Evolutionary conservation across 2,797 vertebrate species (phyloP).

Genomic region (Emys orbicularis): DNA sequence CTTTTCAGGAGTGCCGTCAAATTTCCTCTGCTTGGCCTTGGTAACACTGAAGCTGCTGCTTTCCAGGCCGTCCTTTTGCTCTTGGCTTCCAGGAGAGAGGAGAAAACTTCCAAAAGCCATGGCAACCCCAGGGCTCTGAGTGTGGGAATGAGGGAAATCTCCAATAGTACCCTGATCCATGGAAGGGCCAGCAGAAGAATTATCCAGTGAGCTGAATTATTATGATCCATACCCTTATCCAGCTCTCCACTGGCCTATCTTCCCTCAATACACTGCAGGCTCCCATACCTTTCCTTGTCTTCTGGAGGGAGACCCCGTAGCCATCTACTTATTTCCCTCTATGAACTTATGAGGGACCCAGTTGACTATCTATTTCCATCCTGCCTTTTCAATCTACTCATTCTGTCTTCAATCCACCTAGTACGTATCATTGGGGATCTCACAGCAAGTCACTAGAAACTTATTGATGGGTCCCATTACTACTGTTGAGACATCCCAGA

Average conservation of each 20-base stretch:
- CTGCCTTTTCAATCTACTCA: background rate
- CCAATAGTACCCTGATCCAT: background rate
- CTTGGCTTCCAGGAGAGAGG: background rate
- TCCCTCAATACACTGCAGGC: background rate
- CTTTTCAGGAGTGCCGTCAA: background rate
- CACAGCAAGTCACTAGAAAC: background rate
- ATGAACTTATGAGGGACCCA: background rate
- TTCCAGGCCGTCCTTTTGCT: background rate
- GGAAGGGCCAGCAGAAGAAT: background rate
- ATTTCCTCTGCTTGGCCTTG: background rate
- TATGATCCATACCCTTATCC: background rate
- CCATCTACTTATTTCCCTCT: background rate
- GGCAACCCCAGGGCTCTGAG: background rate
- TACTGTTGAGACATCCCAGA: background rate
- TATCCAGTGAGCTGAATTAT: background rate
- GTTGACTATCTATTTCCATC: background rate
- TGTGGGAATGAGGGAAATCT: background rate
- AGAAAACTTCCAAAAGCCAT: background rate
- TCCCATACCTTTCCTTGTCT: fast-evolving
- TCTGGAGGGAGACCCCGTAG: background rate
- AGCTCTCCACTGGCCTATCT: fast-evolving
- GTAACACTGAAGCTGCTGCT: background rate
- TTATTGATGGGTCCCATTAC: background rate
- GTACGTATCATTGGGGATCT: background rate
- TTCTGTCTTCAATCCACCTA: background rate